A percentile compares a stretch with the other conserved stretches of the same genome.
Conservation (phyloP, 92 coral and sea anemone species). For the Hydrozoanthus gracilis region DNA sequence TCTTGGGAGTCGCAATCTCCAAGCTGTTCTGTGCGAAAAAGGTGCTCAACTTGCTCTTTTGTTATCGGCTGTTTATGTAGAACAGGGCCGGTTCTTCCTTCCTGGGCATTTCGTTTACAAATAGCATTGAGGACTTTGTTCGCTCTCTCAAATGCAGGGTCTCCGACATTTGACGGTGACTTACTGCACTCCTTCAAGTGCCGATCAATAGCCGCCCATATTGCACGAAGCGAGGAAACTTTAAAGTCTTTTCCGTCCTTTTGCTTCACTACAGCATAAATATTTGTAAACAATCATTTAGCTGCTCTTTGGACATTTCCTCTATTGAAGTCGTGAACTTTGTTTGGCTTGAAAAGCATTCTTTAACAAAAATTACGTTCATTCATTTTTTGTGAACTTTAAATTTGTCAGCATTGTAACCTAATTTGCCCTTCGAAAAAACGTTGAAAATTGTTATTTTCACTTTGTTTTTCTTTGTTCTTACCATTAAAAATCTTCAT, state of each 20-base stretch:
- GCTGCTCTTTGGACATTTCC: background rate
- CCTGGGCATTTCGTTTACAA: conserved; percentile 25
- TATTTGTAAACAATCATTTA: background rate
- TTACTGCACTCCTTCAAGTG: background rate
- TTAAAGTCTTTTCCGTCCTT: conserved; percentile 38
- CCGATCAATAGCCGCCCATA: background rate
- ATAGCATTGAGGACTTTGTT: background rate
- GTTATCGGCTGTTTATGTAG: conserved; percentile 24
- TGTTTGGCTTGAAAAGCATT: conserved; percentile 37
- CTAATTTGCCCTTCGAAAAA: background rate
- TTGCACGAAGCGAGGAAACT: conserved; percentile 12
- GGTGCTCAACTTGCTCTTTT: conserved; percentile 55
- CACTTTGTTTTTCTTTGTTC: conserved; percentile 12
- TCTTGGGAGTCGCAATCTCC: conserved; percentile 33
- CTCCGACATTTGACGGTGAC: background rate
- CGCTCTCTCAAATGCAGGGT: background rate
- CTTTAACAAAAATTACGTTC: conserved; percentile 7
- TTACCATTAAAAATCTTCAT: conserved; percentile 20
- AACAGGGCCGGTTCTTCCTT: conserved; percentile 19
- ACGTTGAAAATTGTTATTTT: background rate
- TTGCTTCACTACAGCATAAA: conserved; percentile 30
- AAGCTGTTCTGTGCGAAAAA: conserved; percentile 31
- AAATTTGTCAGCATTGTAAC: background rate
- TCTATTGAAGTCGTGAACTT: conserved; percentile 27
- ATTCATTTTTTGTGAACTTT: background rate